Evolutionary conservation across 1,140 invertebrate genomes (phyloP).

Genomic region (Euglossa dilemma): DNA sequence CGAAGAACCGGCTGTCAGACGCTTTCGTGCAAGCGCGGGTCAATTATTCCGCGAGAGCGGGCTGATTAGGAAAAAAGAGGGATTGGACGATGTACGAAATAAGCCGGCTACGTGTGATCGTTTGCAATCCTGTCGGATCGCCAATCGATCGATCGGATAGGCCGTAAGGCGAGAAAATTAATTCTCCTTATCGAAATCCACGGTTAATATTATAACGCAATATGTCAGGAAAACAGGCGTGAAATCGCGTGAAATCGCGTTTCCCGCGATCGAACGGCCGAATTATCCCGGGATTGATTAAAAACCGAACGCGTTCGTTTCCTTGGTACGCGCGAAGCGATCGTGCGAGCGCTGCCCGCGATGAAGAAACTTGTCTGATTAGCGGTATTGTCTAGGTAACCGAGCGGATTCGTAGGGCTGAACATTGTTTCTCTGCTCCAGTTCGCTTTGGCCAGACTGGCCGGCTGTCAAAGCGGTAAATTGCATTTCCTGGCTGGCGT

Average conservation of each 20-base stretch:
- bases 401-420: slow-evolving; percentile 33
- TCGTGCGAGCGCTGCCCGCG: not conserved
- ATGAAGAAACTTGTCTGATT: slow-evolving; percentile 55
- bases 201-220: no score
- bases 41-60: slow-evolving; percentile 13
- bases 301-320: not conserved
- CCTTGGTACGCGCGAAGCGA: not conserved
- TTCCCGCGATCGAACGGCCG: no score
- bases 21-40: not conserved
- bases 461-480: slow-evolving; percentile 60
- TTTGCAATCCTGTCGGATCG: not conserved
- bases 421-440: slow-evolving; percentile 50
- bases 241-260: no score
- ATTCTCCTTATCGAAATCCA: no score
- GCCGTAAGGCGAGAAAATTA: not conserved
- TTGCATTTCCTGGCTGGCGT: slow-evolving; percentile 41
- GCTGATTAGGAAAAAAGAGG: slow-evolving; percentile 11
- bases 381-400: slow-evolving; percentile 62
- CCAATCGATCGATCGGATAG: not conserved
- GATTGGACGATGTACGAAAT: not conserved
- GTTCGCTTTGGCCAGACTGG: slow-evolving; percentile 38
- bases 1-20: not conserved
- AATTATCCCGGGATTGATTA: not conserved
- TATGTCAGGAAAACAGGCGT: no score
- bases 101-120: not conserved